phyloP scores from a whole-genome alignment of 2,888 invertebrate species.

The Microctonus brassicae region DNA sequence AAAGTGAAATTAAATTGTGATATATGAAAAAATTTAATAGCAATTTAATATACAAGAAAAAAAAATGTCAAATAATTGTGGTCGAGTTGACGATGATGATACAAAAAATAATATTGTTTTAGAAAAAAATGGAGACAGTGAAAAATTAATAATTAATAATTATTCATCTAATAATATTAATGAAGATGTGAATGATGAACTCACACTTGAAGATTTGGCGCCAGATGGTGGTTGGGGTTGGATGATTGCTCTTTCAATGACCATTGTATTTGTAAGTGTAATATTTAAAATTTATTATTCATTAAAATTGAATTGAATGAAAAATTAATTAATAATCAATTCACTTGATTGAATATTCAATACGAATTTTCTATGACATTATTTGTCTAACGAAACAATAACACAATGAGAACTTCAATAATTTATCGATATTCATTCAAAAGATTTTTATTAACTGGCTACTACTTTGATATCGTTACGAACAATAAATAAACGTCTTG shows the following conservation, averaged over 20 bases:
- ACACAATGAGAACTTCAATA: background rate
- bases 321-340: slow-evolving; percentile 10
- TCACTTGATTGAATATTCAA: background rate
- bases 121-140: background rate
- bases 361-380: background rate
- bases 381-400: background rate
- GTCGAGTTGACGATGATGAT: background rate
- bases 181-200: slow-evolving; percentile 37
- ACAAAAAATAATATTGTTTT: background rate
- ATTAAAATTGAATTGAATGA: background rate
- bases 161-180: background rate
- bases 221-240: slow-evolving; percentile 93
- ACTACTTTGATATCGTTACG: background rate
- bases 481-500: background rate
- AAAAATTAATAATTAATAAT: background rate
- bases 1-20: background rate
- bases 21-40: background rate
- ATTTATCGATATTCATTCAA: background rate
- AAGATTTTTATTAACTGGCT: background rate
- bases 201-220: slow-evolving; percentile 71
- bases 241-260: slow-evolving; percentile 87
- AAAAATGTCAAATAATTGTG: background rate
- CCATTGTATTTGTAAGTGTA: slow-evolving; percentile 84
- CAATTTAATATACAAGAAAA: background rate
- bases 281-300: too few species aligned